phyloP scores from a whole-genome alignment of 2,113 vertebrate genomes.

The Galemys pyrenaicus region DNA sequence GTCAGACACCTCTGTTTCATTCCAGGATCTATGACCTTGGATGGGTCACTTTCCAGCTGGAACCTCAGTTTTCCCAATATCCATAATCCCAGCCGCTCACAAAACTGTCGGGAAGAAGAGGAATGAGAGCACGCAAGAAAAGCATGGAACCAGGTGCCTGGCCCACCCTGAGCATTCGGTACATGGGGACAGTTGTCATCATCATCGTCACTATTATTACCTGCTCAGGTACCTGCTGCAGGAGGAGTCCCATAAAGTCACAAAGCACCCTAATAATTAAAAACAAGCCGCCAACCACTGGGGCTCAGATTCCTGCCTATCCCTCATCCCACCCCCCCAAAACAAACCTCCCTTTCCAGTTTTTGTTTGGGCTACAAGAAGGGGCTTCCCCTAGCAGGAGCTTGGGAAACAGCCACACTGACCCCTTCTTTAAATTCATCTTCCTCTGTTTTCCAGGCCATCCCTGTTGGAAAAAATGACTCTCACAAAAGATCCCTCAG shows the following conservation, averaged over 20 bases:
- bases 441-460: constrained; percentile 82
- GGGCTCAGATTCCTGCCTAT: neutral
- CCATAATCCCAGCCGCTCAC: neutral
- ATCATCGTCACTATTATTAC: neutral
- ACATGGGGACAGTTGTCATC: neutral
- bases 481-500: constrained; percentile 94
- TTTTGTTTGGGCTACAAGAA: neutral
- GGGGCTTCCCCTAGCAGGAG: neutral
- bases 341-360: neutral
- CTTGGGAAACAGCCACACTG: neutral
- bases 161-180: rapidly evolving
- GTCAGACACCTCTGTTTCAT: neutral
- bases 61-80: neutral
- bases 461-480: constrained; percentile 90
- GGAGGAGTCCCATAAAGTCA: neutral
- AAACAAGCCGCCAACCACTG: neutral
- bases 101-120: too few species aligned
- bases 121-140: neutral
- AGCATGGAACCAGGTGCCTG: neutral
- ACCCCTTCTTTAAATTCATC: constrained; percentile 77
- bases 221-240: neutral
- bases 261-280: neutral
- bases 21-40: neutral
- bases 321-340: neutral
- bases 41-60: neutral